Conservation (phyloP, 1,140 invertebrate genomes). For the Dreissena polymorpha region DNA sequence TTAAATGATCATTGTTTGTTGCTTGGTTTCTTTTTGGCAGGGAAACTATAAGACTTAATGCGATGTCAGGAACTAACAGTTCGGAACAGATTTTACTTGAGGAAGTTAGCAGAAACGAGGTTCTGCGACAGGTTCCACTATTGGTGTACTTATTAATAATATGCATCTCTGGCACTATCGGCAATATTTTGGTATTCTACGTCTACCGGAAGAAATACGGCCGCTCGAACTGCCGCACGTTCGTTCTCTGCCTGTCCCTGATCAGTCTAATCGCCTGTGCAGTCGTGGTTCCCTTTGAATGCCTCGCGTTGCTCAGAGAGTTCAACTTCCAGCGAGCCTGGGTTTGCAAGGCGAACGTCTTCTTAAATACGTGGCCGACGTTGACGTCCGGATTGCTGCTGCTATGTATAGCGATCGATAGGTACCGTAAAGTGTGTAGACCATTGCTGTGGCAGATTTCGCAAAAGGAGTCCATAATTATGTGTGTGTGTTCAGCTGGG, state of each 20-base stretch:
- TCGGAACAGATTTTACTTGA: constrained; percentile 4
- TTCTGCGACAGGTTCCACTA: constrained; percentile 14
- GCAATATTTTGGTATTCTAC: constrained; percentile 54
- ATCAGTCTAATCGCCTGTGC: constrained; percentile 24
- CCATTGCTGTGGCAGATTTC: constrained; percentile 43
- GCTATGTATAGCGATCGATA: constrained; percentile 33
- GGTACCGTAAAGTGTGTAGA: constrained; percentile 49
- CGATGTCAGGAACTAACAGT: too few relatives aligned
- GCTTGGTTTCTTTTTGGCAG: too few relatives aligned
- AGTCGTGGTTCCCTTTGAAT: constrained; percentile 17
- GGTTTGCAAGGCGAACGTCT: constrained; percentile 20
- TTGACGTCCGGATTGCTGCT: constrained; percentile 26
- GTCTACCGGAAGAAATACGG: constrained; percentile 46
- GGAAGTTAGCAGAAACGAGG: constrained; percentile 33
- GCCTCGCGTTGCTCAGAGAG: not conserved
- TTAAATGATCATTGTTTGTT: too few relatives aligned
- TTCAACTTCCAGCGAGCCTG: constrained; percentile 15
- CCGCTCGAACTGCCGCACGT: constrained; percentile 1
- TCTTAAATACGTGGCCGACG: constrained; percentile 32
- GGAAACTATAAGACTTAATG: too few relatives aligned
- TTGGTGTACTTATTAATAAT: constrained; percentile 32
- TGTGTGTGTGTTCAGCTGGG: not conserved
- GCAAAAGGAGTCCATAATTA: not conserved
- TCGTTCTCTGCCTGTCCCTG: constrained; percentile 25
- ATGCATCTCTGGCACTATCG: constrained; percentile 10